Percentiles rank a stretch among this genome's conserved stretches.
Evolutionary conservation across 2,888 invertebrate species (phyloP).

Genomic region (Xestia ashworthii): DNA sequence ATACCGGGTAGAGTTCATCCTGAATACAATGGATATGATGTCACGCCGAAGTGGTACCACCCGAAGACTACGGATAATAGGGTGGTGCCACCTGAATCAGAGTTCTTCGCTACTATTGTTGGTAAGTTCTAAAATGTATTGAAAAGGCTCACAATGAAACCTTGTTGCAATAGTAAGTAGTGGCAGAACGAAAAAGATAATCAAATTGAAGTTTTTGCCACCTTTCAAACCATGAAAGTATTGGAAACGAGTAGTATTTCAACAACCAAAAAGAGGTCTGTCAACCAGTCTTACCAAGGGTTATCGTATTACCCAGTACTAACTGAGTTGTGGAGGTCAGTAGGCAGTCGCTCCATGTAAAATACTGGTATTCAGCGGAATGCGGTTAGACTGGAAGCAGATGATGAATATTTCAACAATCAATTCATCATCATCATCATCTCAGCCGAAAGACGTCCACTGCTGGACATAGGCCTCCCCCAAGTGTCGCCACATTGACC

Average conservation of each 20-base stretch:
- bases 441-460: too few relatives aligned
- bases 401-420: too few relatives aligned
- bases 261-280: neutral
- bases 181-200: too few relatives aligned
- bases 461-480: too few relatives aligned
- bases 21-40: constrained; percentile 86
- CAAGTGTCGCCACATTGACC: too few relatives aligned
- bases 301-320: too few relatives aligned
- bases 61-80: constrained; percentile 87
- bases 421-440: too few relatives aligned
- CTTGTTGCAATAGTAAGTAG: neutral
- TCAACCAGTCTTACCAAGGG: too few relatives aligned
- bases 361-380: too few relatives aligned
- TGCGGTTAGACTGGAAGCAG: too few relatives aligned
- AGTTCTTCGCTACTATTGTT: constrained; percentile 88
- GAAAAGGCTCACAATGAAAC: neutral
- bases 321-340: too few relatives aligned
- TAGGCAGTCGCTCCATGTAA: too few relatives aligned
- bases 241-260: neutral
- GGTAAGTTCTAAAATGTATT: constrained; percentile 74
- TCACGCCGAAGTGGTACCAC: constrained; percentile 87
- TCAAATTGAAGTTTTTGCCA: neutral
- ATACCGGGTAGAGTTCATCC: constrained; percentile 79
- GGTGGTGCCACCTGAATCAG: constrained; percentile 87
- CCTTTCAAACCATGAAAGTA: neutral